These are phyloP conservation scores for Poecilia wingei DNA, from an alignment of 2,797 vertebrate genomes.

Conservation along the genomic window DNA sequence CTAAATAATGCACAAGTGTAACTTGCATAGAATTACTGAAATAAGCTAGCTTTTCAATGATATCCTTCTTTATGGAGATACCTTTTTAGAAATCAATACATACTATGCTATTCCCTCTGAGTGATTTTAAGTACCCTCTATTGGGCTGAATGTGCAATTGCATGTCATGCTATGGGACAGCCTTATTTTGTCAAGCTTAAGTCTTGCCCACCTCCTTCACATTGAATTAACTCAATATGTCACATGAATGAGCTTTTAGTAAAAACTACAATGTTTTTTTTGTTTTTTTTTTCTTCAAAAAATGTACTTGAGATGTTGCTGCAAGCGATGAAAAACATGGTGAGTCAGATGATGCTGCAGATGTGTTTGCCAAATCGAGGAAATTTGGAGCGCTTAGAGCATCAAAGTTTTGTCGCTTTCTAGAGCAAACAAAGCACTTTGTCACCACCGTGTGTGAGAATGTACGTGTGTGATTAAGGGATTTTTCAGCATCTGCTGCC, in stretches of 20 bases:
- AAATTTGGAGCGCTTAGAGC: slow-evolving; percentile 60
- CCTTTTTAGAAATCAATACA: slow-evolving; percentile 2
- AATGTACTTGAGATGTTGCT: slow-evolving; percentile 44
- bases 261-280: neutral
- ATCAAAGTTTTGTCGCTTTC: slow-evolving; percentile 53
- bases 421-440: slow-evolving; percentile 65
- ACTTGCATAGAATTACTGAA: neutral
- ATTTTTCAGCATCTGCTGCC: slow-evolving; percentile 67
- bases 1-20: neutral
- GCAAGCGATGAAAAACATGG: slow-evolving; percentile 52
- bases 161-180: slow-evolving; percentile 50
- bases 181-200: slow-evolving; percentile 33
- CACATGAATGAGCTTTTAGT: slow-evolving; percentile 19
- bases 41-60: neutral
- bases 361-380: slow-evolving; percentile 53
- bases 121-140: slow-evolving; percentile 78
- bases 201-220: slow-evolving; percentile 13
- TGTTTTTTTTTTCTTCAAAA: neutral
- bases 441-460: slow-evolving; percentile 44
- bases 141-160: slow-evolving; percentile 73
- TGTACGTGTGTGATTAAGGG: slow-evolving; percentile 49
- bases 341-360: slow-evolving; percentile 48
- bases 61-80: neutral
- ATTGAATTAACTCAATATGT: slow-evolving; percentile 30
- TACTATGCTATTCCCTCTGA: slow-evolving; percentile 31